These are phyloP conservation scores for Ichneumoninae sp. DNA, from an alignment of 2,888 invertebrate genomes.

Conservation along the genomic window DNA sequence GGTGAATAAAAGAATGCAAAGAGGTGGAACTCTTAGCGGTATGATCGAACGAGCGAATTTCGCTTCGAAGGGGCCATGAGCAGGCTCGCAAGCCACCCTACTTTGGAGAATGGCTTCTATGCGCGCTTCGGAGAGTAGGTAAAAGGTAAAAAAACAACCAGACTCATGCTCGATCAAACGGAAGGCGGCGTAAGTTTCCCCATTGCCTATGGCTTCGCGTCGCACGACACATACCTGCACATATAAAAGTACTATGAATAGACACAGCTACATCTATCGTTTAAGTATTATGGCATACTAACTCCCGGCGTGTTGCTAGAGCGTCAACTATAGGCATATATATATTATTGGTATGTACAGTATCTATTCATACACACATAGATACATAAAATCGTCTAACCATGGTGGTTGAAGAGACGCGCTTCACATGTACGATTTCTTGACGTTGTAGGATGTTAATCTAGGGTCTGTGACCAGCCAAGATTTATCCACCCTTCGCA, in stretches of 20 bases:
- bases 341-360: not conserved
- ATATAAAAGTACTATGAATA: constrained; percentile 5
- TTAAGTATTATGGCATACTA: constrained; percentile 10
- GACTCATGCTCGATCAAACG: constrained; percentile 59
- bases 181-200: constrained; percentile 55
- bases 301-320: not conserved
- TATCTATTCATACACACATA: not conserved
- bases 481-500: constrained; percentile 13
- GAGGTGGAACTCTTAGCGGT: constrained; percentile 44
- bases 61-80: constrained; percentile 52
- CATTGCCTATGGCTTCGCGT: constrained; percentile 45
- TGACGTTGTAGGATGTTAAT: constrained; percentile 48
- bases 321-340: not conserved
- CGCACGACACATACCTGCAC: not conserved
- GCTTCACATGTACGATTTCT: constrained; percentile 49
- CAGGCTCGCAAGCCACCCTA: constrained; percentile 26
- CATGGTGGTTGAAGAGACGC: constrained; percentile 14
- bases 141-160: constrained; percentile 20
- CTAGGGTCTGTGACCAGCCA: constrained; percentile 10
- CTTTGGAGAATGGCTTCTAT: constrained; percentile 59
- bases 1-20: constrained; percentile 35
- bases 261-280: not conserved
- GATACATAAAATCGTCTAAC: not conserved
- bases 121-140: constrained; percentile 19
- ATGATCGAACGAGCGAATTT: constrained; percentile 30